Evolutionary conservation across 2,797 vertebrate species (phyloP).

Genomic region (Gobionotothen gibberifrons): DNA sequence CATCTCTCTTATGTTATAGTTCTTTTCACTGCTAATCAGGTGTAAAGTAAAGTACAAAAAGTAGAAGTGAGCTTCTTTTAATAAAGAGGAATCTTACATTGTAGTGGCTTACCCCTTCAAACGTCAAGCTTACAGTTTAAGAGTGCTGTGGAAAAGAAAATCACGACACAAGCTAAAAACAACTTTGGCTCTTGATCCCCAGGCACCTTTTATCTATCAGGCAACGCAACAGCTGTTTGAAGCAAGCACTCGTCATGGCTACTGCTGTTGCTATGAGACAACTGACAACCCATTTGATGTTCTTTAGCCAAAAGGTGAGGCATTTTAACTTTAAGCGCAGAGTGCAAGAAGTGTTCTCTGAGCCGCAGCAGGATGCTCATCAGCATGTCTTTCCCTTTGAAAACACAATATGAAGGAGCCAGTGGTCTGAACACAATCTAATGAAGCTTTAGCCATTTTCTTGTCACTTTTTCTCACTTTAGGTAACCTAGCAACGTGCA

Average conservation of each 20-base stretch:
- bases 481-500: slow-evolving; percentile 32
- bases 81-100: not conserved
- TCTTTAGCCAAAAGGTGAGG: slow-evolving; percentile 40
- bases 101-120: slow-evolving; percentile 19
- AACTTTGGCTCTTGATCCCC: slow-evolving; percentile 36
- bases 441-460: slow-evolving; percentile 12
- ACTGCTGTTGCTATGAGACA: slow-evolving; percentile 61
- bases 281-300: slow-evolving; percentile 35
- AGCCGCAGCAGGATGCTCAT: slow-evolving; percentile 9
- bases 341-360: slow-evolving; percentile 9
- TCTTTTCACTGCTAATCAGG: not conserved
- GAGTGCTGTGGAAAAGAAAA: slow-evolving; percentile 10
- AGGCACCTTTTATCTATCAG: slow-evolving; percentile 32
- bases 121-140: slow-evolving; percentile 1
- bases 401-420: slow-evolving; percentile 14
- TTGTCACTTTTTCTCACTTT: slow-evolving; percentile 26
- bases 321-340: slow-evolving; percentile 24
- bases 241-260: slow-evolving; percentile 29
- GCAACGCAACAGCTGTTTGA: slow-evolving; percentile 30
- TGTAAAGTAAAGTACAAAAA: not conserved
- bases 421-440: slow-evolving; percentile 15
- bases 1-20: not conserved
- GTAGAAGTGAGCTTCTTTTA: not conserved
- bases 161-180: slow-evolving; percentile 41
- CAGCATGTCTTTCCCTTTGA: slow-evolving; percentile 5